phyloP scores from a whole-genome alignment of 2,113 vertebrate genomes.

The Myxocyprinus asiaticus region DNA sequence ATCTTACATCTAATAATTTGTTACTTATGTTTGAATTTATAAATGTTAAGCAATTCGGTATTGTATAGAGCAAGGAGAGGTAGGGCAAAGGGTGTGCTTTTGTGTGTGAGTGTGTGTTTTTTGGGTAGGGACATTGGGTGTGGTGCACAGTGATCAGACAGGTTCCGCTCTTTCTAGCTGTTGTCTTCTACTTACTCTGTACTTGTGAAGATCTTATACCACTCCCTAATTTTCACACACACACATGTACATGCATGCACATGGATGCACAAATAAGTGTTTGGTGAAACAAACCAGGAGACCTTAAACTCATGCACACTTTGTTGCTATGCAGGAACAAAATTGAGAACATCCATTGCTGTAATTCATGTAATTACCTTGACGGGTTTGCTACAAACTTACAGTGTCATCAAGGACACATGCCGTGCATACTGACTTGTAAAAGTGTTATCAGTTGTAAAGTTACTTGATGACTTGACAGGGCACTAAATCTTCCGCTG shows the following conservation, averaged over 20 bases:
- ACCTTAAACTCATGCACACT: neutral
- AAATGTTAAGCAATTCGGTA: neutral
- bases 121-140: conserved; percentile 37
- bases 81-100: conserved; percentile 4
- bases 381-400: neutral
- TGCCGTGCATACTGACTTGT: neutral
- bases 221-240: conserved; percentile 27
- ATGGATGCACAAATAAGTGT: neutral
- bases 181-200: conserved; percentile 38
- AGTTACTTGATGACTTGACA: neutral
- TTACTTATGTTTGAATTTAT: conserved; percentile 21
- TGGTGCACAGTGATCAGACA: conserved; percentile 39
- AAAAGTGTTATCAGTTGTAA: neutral
- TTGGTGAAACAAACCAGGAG: neutral
- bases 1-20: no score
- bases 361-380: neutral
- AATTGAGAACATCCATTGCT: neutral
- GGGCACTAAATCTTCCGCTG: neutral
- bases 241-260: conserved; percentile 16
- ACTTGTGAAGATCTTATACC: conserved; percentile 27
- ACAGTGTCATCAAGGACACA: conserved; percentile 1
- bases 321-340: neutral
- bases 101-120: conserved; percentile 54
- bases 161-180: conserved; percentile 35
- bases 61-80: conserved; percentile 4